Evolutionary conservation across 2,888 invertebrate species (phyloP), one percentile per base, ranked within the genome.

Genomic region (Magallana nippona): DNA sequence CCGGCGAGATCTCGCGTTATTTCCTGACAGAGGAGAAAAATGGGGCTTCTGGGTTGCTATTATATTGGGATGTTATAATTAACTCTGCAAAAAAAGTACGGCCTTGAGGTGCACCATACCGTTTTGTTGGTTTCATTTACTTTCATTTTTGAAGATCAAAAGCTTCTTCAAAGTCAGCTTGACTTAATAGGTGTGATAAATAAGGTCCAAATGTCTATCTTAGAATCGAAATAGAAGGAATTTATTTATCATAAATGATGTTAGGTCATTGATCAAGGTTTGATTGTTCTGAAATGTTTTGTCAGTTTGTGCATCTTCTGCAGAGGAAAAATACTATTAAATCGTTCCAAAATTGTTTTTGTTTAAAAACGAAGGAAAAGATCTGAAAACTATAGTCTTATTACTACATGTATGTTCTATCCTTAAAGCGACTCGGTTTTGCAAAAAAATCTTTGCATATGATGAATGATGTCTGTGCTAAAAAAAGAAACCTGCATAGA

Each of bases 1-100:
- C 71, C 71, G 71, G 71, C 71, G 71, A 71, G 27, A 71, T 71
- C 71, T 71, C 71, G 22, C 27, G 71, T 71, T 71, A 71, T 71
- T 71, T 71, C 71, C 71, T 71, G 71, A 15, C 71, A 71, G 22
- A 71, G 22, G 71, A 71, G 71, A 71, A 71, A 71, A 71, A 27
- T 27, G 11, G 71, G 71, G 71, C 71, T 71, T 71, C 71, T 71
- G 71, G 71, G 71, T 71, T 71, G 22, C 27, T 32, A 71, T 71
- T 71, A 71, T 71, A 71, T 71, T 71, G 32, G 22, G 27, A 22
- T 27, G 71, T 71, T 71, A 71, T 71, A 71, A 71, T 71, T 71
- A 71, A 22, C 71, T 71, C 32, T 13, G 32, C 71, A 71, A 71
- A 71, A 22, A 71, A 44, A 3, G 71, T 27, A 71, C 71, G 71